Base-by-base conservation (phyloP, 2,797 vertebrate species). In the Acipenser oxyrinchus region DNA sequence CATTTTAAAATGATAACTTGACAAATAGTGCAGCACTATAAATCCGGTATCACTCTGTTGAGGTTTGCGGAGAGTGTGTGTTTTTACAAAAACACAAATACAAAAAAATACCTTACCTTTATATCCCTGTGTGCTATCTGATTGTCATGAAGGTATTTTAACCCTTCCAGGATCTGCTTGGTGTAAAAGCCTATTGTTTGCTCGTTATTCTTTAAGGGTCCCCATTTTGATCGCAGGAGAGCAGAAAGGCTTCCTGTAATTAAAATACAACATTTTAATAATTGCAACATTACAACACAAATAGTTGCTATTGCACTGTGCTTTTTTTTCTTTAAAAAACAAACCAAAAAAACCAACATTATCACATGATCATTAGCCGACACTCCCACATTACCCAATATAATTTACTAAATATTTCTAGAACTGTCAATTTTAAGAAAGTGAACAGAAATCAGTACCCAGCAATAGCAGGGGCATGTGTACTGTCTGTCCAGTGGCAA, bases 141-240 rank as follows among this genome's bases (percentile, higher is more conserved):
- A 87, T 99, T 98, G 76, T 99, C 95, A 0, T 99, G 97, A 71
- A 99, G 93, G 76, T 99, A 98, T 77, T 97, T 98, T 75, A 99
- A 91, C 62, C 96, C 97, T 86, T 99, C 96, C 72, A 99, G 88
- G 79, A 99, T 98, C 82, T 99, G 97, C 70, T 95, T 92, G 12
- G 96, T 99, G 81, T 99, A 99, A 88, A 99, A 99, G 70, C 94
- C 97, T 66, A 99, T 98, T 69, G 97, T 99, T 78, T 95, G 84
- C 71, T 98, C 97, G 15, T 99, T 99, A 84, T 96, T 93, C 79
- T 99, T 98, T 79, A 99, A 77, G 6, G 96, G 96, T 60, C 96
- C 96, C 97, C 97, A 99, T 81, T 99, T 99, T 64, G 95, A 98
- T 76, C 97, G 87, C 74, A 99, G 90, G 76, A 99, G 91, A 62